These are phyloP conservation scores for Catostomus latipinnis DNA, from an alignment of 2,797 vertebrate genomes.

Conservation along the genomic window DNA sequence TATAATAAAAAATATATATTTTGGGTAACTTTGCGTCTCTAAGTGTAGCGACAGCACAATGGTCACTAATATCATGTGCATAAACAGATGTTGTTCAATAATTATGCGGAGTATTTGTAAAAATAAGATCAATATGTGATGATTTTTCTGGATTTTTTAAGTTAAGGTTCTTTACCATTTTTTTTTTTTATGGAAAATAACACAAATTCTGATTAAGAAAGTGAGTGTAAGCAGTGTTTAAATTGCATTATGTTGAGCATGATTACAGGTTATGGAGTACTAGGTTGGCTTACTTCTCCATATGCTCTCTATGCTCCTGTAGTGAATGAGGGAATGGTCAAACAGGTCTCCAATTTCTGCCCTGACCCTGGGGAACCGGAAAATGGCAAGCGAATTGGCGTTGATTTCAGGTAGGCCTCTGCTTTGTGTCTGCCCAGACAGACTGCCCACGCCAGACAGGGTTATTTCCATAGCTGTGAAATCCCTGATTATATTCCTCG, in stretches of 20 bases:
- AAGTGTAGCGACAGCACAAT: too few relatives aligned
- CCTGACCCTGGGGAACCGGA: constrained; percentile 94
- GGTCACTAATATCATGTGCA: too few relatives aligned
- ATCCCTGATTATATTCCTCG: constrained; percentile 23
- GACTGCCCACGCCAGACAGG: neutral
- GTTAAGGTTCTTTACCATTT: too few relatives aligned
- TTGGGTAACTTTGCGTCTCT: too few relatives aligned
- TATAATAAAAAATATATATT: too few relatives aligned
- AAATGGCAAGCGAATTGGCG: constrained; percentile 87
- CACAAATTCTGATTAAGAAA: too few relatives aligned
- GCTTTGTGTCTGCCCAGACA: neutral
- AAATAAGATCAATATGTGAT: too few relatives aligned
- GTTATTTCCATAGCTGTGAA: neutral
- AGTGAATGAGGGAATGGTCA: constrained; percentile 95
- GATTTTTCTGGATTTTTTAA: too few relatives aligned
- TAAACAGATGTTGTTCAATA: too few relatives aligned
- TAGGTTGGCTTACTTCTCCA: constrained; percentile 34
- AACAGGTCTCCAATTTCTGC: constrained; percentile 91
- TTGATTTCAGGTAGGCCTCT: constrained; percentile 88
- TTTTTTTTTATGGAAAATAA: too few relatives aligned
- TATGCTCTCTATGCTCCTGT: constrained; percentile 32
- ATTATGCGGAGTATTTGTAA: too few relatives aligned
- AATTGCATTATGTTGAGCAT: neutral
- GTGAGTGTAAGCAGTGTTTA: neutral
- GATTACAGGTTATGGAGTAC: constrained; percentile 23